Base-by-base conservation (phyloP, 2,113 vertebrate species). In the Rhinolophus sinicus region DNA sequence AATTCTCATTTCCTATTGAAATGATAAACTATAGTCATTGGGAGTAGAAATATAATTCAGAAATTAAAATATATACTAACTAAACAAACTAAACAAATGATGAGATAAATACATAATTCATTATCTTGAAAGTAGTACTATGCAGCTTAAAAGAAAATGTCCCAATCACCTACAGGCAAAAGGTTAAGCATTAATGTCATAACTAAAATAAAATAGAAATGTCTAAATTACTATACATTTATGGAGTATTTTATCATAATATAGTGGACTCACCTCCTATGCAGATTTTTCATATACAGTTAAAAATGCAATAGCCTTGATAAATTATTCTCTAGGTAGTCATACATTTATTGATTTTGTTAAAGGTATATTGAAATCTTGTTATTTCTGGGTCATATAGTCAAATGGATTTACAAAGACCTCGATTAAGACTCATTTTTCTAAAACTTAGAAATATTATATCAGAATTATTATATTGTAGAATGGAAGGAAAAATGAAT, bases 231-330 rank as follows among this genome's bases (percentile, higher is more conserved):
- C 93, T 94, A 47, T 78, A 10, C 11, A 97, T 93, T 98, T 96
- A 97, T 96, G 76, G 35, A 97, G 40, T 95, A 97, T 40, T 95
- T 18, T 62, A 87, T 96, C 93, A 96, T 93, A 97, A 98, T 97
- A 95, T 97, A 98, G 95, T 96, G 28, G 38, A 75, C 97, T 3
- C 2, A 89, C 93, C 12, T 95, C 19, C 28, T 84, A 21, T 86
- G 47, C 90, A 90, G 95, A 94, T 97, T 97, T 97, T 98, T 97
- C 77, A 97, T 64, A 54, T 95, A 95, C 67, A 90, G 5, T 60
- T 97, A 98, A 98, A 98, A 98, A 97, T 92, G 76, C 76, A 97
- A 96, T 97, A 77, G 21, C 73, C 93, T 97, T 98, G 96, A 98
- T 97, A 35, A 96, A 98, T 97, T 95, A 88, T 97, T 96, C 96